Percentiles rank a stretch among this genome's conserved stretches.
Evolutionary conservation across 2,888 invertebrate species (phyloP).

Genomic region (Liopterus haemorrhoidalis): DNA sequence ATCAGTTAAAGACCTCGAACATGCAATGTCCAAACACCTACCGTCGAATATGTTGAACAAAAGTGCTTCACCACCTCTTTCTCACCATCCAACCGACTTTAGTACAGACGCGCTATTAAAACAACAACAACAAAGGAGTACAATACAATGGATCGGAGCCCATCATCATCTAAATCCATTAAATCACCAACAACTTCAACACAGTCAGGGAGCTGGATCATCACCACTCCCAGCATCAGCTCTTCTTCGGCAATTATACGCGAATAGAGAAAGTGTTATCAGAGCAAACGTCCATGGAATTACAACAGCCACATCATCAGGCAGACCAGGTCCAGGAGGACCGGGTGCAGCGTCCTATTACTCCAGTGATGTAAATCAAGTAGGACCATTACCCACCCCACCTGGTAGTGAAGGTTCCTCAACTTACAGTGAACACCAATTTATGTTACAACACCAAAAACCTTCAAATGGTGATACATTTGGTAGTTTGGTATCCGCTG

Average conservation of each 20-base stretch:
- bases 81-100: slow-evolving; percentile 76
- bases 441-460: slow-evolving; percentile 53
- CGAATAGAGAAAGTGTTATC: slow-evolving; percentile 91
- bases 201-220: slow-evolving; percentile 46
- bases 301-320: slow-evolving; percentile 45
- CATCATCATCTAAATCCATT: slow-evolving; percentile 59
- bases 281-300: slow-evolving; percentile 72
- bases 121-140: slow-evolving; percentile 71
- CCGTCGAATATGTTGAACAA: slow-evolving; percentile 54
- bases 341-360: slow-evolving; percentile 46
- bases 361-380: slow-evolving; percentile 55
- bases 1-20: slow-evolving; percentile 87
- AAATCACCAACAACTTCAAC: slow-evolving; percentile 53
- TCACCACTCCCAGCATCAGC: slow-evolving; percentile 80
- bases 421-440: slow-evolving; percentile 64
- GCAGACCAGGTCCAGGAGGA: slow-evolving; percentile 39
- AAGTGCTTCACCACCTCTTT: slow-evolving; percentile 48
- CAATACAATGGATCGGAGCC: slow-evolving; percentile 91
- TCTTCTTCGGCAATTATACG: slow-evolving; percentile 81
- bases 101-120: slow-evolving; percentile 79
- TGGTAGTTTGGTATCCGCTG: slow-evolving; percentile 54
- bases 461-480: slow-evolving; percentile 47
- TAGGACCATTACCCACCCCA: slow-evolving; percentile 78
- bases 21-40: slow-evolving; percentile 94
- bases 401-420: slow-evolving; percentile 80